Evolutionary conservation across 2,797 vertebrate species (phyloP), one percentile per base, ranked within the genome.

Genomic region (Rhincodon typus): DNA sequence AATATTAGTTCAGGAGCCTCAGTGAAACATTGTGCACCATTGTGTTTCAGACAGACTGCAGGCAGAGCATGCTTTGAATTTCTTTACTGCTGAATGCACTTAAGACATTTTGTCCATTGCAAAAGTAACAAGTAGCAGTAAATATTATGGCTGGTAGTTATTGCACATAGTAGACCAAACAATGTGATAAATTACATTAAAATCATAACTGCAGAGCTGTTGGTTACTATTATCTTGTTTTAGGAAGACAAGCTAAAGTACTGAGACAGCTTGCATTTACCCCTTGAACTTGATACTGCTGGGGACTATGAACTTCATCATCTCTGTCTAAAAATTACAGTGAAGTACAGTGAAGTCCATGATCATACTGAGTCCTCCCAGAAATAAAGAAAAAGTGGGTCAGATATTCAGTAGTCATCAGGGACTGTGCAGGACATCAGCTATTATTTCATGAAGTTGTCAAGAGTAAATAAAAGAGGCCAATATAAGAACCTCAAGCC

Each of bases 1-100:
- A 88, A 17, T 66, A 90, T 62, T 62, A 46, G 21, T 94, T 27
- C 6, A 42, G 27, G 67, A 94, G 66, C 34, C 27, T 93, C 50
- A 12, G 91, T 38, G 34, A 5, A 38, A 93, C 17, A 42, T 79
- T 79, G 74, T 79, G 3, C 74, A 79, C 34, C 97, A 97, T 97
- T 79, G 97, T 97, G 97, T 50, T 34, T 66, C 57, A 15, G 15
- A 30, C 27, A 46, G 97, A 98, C 98, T 98, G 99, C 99, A 97
- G 99, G 99, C 99, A 98, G 99, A 99, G 97, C 98, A 97, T 98
- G 97, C 97, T 98, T 98, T 97, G 97, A 98, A 98, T 98, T 97
- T 97, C 97, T 98, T 97, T 98, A 98, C 97, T 97, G 98, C 97
- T 97, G 97, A 98, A 97, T 98, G 98, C 98, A 98, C 97, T 98